A percentile compares a stretch with the other conserved stretches of the same genome.
Conservation (phyloP, 1,140 invertebrate genomes). For the Tetramorium alpestre region DNA sequence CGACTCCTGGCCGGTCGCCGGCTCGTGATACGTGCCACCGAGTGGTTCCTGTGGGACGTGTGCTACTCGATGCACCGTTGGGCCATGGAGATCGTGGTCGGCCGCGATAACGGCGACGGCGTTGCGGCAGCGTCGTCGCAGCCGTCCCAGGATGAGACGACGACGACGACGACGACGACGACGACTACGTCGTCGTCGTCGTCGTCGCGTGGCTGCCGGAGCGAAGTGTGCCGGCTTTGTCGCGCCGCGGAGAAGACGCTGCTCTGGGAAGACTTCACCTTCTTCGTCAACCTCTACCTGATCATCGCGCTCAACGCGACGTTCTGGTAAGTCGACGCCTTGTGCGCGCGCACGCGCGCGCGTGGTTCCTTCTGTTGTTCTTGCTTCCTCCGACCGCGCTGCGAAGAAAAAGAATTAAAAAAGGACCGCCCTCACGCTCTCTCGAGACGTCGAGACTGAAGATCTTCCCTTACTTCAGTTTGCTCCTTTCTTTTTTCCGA, state of each 20-base stretch:
- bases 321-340: constrained; percentile 56
- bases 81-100: background rate
- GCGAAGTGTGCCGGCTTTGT: constrained; percentile 2
- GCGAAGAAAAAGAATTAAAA: background rate
- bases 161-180: background rate
- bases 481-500: no score
- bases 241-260: constrained; percentile 12
- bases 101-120: background rate
- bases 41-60: background rate
- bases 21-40: background rate
- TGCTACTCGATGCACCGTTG: background rate
- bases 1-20: background rate
- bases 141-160: no score
- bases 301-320: constrained; percentile 58
- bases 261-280: constrained; percentile 2
- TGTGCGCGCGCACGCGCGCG: background rate
- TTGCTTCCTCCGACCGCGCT: background rate
- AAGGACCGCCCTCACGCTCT: no score
- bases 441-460: no score
- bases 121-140: background rate
- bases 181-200: background rate
- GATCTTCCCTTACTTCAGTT: no score
- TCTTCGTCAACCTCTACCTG: constrained; percentile 44
- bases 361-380: background rate
- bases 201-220: background rate